phyloP scores from a whole-genome alignment of 2,888 invertebrate species.

The Cantharis nigra region DNA sequence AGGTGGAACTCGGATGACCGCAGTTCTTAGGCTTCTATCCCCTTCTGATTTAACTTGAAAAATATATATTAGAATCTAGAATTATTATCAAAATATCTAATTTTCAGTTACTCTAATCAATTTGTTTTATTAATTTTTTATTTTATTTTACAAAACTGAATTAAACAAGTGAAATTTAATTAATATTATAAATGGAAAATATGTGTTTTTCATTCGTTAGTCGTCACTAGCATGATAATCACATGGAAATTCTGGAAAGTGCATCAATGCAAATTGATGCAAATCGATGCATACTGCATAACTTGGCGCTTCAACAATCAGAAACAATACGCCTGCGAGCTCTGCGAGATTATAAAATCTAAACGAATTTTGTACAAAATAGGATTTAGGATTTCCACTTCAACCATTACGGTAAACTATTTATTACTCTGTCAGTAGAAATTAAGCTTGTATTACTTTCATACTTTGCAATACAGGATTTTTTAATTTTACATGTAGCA shows the following conservation, averaged over 20 bases:
- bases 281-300: not conserved
- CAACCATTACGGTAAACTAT: not conserved
- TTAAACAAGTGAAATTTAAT: too few species aligned
- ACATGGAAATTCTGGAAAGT: not conserved
- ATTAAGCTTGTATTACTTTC: not conserved
- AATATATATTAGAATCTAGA: too few species aligned
- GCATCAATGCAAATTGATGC: not conserved
- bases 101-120: too few species aligned
- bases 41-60: too few species aligned
- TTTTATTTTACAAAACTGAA: too few species aligned
- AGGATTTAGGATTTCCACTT: not conserved
- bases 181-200: not conserved
- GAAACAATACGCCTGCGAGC: not conserved
- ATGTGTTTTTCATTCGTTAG: not conserved
- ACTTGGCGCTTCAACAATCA: not conserved
- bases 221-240: not conserved
- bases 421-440: not conserved
- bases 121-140: too few species aligned
- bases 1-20: too few species aligned
- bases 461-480: not conserved
- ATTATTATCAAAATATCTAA: too few species aligned
- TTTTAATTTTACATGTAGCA: not conserved
- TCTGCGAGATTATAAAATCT: not conserved
- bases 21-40: too few species aligned
- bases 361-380: not conserved